These are phyloP conservation scores for Calameuta filiformis DNA, from an alignment of 2,888 invertebrate genomes.

Conservation along the genomic window DNA sequence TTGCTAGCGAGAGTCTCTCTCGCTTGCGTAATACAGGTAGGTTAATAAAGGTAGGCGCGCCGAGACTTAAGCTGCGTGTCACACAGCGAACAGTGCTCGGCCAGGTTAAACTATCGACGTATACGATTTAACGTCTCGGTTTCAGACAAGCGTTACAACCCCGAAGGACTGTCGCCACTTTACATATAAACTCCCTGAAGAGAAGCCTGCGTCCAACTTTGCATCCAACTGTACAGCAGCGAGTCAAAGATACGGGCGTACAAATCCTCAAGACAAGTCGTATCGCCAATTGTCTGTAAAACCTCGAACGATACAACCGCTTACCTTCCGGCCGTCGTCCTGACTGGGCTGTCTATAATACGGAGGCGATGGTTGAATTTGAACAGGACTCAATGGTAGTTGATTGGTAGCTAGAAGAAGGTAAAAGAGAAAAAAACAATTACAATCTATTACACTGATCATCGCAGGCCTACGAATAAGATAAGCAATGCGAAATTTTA, in stretches of 20 bases:
- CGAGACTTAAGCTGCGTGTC: not conserved
- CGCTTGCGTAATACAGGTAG: not conserved
- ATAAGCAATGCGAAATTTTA: not conserved
- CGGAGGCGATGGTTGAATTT: slow-evolving; percentile 69
- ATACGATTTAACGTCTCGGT: not conserved
- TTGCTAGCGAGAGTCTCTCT: not conserved
- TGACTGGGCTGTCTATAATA: slow-evolving; percentile 69
- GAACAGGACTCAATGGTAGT: slow-evolving; percentile 70
- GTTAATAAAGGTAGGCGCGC: not conserved
- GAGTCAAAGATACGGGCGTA: not conserved
- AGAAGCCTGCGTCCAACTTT: not conserved
- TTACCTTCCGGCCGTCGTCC: slow-evolving; percentile 72
- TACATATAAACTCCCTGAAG: not conserved
- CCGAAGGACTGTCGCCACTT: not conserved
- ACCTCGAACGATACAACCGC: slow-evolving; percentile 24
- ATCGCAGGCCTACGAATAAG: not conserved
- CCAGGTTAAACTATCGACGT: not conserved
- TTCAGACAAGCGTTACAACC: not conserved
- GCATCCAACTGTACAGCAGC: not conserved
- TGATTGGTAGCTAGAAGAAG: slow-evolving; percentile 62
- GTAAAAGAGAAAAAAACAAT: slow-evolving; percentile 1
- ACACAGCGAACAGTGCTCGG: not conserved
- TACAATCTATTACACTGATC: not conserved
- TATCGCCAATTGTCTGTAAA: slow-evolving; percentile 11
- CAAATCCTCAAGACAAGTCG: not conserved